Conservation (phyloP, 2,888 invertebrate species). For the Reticulitermes lucifugus region DNA sequence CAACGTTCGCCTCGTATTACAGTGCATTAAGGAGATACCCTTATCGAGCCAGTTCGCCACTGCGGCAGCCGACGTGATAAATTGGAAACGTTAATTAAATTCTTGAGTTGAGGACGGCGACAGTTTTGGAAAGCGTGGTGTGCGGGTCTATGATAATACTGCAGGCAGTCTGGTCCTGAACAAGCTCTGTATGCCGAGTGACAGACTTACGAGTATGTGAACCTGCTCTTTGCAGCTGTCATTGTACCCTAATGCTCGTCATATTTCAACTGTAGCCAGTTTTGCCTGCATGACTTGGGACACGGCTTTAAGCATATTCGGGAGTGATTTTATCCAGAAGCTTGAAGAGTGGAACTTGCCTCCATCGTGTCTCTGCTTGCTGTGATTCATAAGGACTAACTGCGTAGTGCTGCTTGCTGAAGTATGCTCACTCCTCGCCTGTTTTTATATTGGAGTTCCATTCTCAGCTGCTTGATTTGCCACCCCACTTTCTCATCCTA, state of each 20-base stretch:
- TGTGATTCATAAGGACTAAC: no score
- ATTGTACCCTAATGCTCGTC: not conserved
- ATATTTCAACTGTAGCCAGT: not conserved
- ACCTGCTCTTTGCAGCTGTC: not conserved
- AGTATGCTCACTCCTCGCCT: no score
- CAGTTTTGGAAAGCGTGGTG: no score
- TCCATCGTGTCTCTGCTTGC: no score
- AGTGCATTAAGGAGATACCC: not conserved
- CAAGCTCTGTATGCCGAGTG: not conserved
- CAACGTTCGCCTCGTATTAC: not conserved
- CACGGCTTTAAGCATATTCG: no score
- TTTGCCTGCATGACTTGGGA: no score
- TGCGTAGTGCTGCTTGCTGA: no score
- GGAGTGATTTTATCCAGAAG: no score
- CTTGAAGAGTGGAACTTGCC: no score
- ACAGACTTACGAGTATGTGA: not conserved
- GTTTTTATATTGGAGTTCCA: no score
- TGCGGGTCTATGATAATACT: not conserved
- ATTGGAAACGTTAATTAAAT: constrained; percentile 40
- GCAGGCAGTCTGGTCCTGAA: not conserved
- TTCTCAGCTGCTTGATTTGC: no score
- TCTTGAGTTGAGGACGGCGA: constrained; percentile 13
- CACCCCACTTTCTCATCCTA: no score
- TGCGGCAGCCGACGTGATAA: constrained; percentile 25
- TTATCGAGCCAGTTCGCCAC: not conserved